These are phyloP conservation scores for Hippocampus guttulatus DNA, from an alignment of 2,113 vertebrate species.

Conservation along the genomic window DNA sequence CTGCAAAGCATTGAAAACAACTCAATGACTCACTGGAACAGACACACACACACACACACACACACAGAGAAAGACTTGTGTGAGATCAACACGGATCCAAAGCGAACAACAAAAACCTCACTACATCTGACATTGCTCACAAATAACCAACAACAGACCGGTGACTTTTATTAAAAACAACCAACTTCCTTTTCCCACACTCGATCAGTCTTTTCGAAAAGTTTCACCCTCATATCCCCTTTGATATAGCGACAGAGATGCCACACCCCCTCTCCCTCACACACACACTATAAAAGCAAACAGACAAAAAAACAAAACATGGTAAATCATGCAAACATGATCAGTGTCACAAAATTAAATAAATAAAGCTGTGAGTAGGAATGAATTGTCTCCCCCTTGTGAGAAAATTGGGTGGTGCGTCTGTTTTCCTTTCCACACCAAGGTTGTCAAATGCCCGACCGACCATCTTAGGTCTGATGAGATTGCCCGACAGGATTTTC, in stretches of 20 bases:
- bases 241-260: not conserved
- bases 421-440: not conserved
- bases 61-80: constrained; percentile 5
- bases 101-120: constrained; percentile 6
- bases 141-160: constrained; percentile 6
- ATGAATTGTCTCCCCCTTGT: not conserved
- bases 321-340: not conserved
- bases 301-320: not conserved
- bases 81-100: constrained; percentile 1
- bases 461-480: too few species aligned
- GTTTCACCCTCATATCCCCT: not conserved
- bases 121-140: not conserved
- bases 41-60: not conserved
- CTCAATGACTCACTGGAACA: not conserved
- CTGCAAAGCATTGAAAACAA: constrained; percentile 19
- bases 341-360: not conserved
- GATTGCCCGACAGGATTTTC: too few species aligned
- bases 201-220: not conserved
- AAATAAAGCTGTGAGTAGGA: not conserved
- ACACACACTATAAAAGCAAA: not conserved
- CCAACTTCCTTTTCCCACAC: not conserved
- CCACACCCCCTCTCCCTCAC: not conserved
- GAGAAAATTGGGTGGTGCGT: not conserved
- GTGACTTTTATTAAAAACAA: not conserved
- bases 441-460: too few species aligned